Evolutionary conservation across 2,797 vertebrate genomes (phyloP), one percentile per base, ranked within the genome.

Genomic region (Pseudochirops corinnae): DNA sequence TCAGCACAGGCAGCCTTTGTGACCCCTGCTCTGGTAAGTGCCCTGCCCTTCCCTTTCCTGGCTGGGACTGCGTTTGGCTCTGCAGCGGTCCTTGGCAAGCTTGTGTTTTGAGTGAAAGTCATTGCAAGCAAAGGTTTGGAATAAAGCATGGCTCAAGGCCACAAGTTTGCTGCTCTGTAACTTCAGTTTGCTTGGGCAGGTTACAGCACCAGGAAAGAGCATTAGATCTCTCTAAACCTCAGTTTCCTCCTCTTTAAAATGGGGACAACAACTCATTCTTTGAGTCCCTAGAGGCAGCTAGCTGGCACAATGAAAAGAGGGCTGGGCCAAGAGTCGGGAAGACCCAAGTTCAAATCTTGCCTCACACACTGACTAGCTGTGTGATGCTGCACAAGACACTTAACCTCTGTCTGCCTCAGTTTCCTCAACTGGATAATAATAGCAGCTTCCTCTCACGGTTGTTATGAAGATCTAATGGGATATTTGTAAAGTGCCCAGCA

Each of bases 11-110:
- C 52, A 56, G 56, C 12, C 39, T 1, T 26, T 90, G 52, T 93
- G 95, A 94, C 92, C 74, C 95, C 16, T 60, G 57, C 21, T 82
- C 91, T 0, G 92, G 92, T 87, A 92, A 31, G 50, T 50, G 92
- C 62, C 6, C 7, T 4, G 13, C 39, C 46, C 60, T 87, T 87
- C 74, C 31, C 87, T 18, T 33, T 52, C 52, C 90, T 10, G 21
- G 55, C 90, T 52, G 93, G 7, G 1, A 58, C 56, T 55, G 60
- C 33, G 3, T 2, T 62, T 31, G 90, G 39, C 87, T 91, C 28
- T 7, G 93, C 74, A 90, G 95, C 74, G 82, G 95, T 56, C 50
- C 67, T 91, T 46, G 39, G 92, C 4, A 3, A 58, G 58, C 55
- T n/a, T 18, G 7, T 0, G 0, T 46, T 60, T 50, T 56, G 74